Evolutionary conservation across 2,113 vertebrate species (phyloP), one percentile per base, ranked within the genome.

Genomic region (Micromys minutus): DNA sequence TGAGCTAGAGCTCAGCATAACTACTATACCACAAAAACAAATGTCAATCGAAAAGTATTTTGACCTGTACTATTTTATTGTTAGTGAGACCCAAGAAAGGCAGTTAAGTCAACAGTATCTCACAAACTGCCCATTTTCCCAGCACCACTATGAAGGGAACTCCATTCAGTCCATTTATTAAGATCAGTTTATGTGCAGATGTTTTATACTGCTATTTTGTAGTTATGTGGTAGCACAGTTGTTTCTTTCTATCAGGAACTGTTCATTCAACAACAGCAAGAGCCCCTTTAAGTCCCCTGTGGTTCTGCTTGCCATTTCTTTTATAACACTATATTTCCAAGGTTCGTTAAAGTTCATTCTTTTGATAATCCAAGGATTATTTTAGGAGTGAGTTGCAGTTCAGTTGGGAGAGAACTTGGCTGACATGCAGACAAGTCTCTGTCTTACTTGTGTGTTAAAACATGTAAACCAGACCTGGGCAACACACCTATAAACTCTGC

Each of bases 21-120:
- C 24, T 16, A 1, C 13, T 71, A 26, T 17, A 94, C 29, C 17
- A 79, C 42, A 96, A 79, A 96, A 93, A 93, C 80, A 90, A 94
- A 90, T 67, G 84, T 93, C 71, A 90, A 91, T 94, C 57, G 86
- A 90, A 87, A n/a, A 61, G 84, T 89, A 90, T 91, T 90, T 91
- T 57, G 29, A 80, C 31, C 7, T 93, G 17, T 0, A 22, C 31
- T 59, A 0, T 69, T 36, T 52, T 39, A 3, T 45, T 81, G 29
- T 59, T 95, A 36, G 69, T 17, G 2, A 39, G 69, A 22, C 3
- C 17, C 17, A 21, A n/a, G 12, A 0, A 36, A n/a, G 67, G 16
- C 16, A 71, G 6, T n/a, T n/a, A n/a, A 39, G 19, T 21, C 36
- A 72, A 72, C 34, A 72, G 39, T 72, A 17, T 22, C 3, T 3